These are phyloP conservation scores for Synchiropus splendidus DNA, from an alignment of 2,113 vertebrate genomes.

Conservation along the genomic window DNA sequence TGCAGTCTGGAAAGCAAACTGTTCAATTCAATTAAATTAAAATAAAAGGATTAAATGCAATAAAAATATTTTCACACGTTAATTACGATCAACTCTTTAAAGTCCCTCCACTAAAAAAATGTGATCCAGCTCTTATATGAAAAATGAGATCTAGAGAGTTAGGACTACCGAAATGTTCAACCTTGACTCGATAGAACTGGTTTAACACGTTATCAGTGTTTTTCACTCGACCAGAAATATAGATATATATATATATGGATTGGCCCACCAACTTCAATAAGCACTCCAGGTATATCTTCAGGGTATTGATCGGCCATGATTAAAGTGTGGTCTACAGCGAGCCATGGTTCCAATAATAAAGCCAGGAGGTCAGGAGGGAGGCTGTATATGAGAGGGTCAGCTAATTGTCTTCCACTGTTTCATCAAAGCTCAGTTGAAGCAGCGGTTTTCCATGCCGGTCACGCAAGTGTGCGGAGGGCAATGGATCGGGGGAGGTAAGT, in stretches of 20 bases:
- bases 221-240: constrained; percentile 17
- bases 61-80: too few species aligned
- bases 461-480: constrained; percentile 34
- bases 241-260: constrained; percentile 13
- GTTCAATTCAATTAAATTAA: too few species aligned
- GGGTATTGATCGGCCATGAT: constrained; percentile 28
- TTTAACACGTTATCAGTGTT: too few species aligned
- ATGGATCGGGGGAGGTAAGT: constrained; percentile 42
- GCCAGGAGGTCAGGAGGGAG: constrained; percentile 26
- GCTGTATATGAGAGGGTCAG: constrained; percentile 23
- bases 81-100: too few species aligned
- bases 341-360: constrained; percentile 28
- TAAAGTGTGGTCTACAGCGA: constrained; percentile 22
- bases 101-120: too few species aligned
- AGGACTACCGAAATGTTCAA: too few species aligned
- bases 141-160: too few species aligned
- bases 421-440: constrained; percentile 13
- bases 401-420: constrained; percentile 36
- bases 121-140: too few species aligned
- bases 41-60: too few species aligned
- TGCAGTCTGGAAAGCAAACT: too few species aligned
- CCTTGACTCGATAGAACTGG: too few species aligned
- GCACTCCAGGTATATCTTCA: constrained; percentile 24
- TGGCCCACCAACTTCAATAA: constrained; percentile 9
- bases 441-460: constrained; percentile 32